These are phyloP conservation scores for Acestrorhynchus altus DNA, from an alignment of 2,797 vertebrate genomes.

Conservation along the genomic window DNA sequence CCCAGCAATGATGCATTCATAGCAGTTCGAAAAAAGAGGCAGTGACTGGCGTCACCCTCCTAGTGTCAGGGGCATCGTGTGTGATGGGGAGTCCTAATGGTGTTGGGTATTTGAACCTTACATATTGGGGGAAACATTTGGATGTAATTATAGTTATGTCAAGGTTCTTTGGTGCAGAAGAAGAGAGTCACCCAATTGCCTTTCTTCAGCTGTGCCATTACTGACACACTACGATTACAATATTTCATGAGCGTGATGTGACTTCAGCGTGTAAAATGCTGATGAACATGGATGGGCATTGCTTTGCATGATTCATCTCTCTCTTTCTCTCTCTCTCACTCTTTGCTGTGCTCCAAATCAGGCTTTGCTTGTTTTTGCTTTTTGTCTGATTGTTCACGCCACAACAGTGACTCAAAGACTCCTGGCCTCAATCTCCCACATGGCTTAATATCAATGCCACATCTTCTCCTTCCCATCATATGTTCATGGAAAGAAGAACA, in stretches of 20 bases:
- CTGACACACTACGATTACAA: background rate
- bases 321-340: slow-evolving; percentile 17
- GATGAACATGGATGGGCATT: background rate
- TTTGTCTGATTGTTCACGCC: slow-evolving; percentile 12
- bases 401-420: background rate
- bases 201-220: background rate
- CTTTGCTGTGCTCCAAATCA: slow-evolving; percentile 19
- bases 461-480: background rate
- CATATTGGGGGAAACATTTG: too few relatives aligned
- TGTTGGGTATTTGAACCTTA: too few relatives aligned
- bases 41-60: too few relatives aligned
- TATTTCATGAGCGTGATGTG: slow-evolving; percentile 38
- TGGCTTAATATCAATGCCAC: background rate
- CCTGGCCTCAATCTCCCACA: background rate
- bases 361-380: slow-evolving; percentile 4
- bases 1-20: too few relatives aligned
- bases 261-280: slow-evolving; percentile 31
- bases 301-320: slow-evolving; percentile 39
- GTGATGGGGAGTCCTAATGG: too few relatives aligned
- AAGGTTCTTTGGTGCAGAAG: background rate
- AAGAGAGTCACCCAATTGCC: slow-evolving; percentile 1
- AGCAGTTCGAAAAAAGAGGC: too few relatives aligned
- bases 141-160: too few relatives aligned
- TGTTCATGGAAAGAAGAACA: background rate
- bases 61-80: too few relatives aligned